Base-by-base conservation (phyloP, 2,113 vertebrate genomes). In the Macquaria ambigua region DNA sequence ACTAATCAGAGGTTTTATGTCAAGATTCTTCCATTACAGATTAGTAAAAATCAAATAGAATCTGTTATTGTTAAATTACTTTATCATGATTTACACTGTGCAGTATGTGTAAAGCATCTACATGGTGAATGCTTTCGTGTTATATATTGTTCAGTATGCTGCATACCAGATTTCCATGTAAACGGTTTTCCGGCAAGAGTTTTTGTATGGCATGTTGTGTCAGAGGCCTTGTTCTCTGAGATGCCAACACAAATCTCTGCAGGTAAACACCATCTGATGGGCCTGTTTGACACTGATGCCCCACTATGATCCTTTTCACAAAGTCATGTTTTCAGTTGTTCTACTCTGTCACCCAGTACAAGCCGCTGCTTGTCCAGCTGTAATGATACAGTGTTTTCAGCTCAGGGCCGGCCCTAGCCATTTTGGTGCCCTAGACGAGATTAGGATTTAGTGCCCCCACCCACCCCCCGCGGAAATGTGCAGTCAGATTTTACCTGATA, bases 241-340 rank as follows among this genome's bases (percentile, higher is more conserved):
- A 62, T 20, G 2, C 46, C 46, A 53, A 18, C 2, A 25, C 66
- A 37, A 3, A 28, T 46, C 28, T 66, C 14, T 64, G 68, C 48
- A 76, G 61, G 56, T 77, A 63, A 83, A 64, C 56, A 77, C 4
- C n/a, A 34, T 64, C 12, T 61, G 52, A 84, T 2, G 48, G 69
- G 39, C n/a, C 12, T 58, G 46, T 84, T 61, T 79, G 34, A 34
- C 34, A 34, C 34, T 34, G 34, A 34, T 34, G 3, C 34, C 34
- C 34, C 34, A 34, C 34, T 34, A 34, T 34, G 34, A 34, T 34
- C 34, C 4, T 34, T 34, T 34, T 34, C 34, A 34, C 34, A 34
- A 34, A 4, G 28, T 59, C 48, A 46, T 76, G 53, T 82, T 75
- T 55, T 64, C 43, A 46, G 78, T 59, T 46, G 55, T n/a, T 77